A percentile compares a stretch with the other conserved stretches of the same genome.
phyloP scores from a whole-genome alignment of 1,140 invertebrate species.

The Drosophila cardini region DNA sequence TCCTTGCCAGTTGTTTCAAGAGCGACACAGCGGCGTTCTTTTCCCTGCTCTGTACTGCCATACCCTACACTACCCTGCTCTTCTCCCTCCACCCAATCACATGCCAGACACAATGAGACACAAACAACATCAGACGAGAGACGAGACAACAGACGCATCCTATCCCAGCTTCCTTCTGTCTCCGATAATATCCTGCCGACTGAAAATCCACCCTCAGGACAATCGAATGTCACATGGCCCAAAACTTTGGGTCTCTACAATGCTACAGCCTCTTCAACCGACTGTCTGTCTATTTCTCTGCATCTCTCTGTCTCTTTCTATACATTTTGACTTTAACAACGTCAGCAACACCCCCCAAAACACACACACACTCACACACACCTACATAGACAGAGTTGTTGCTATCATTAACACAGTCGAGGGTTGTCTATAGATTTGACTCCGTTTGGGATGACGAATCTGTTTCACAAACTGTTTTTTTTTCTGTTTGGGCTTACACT shows the following conservation, averaged over 20 bases:
- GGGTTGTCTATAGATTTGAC: slow-evolving; percentile 58
- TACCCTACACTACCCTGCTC: background rate
- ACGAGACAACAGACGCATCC: slow-evolving; percentile 42
- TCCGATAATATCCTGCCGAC: slow-evolving; percentile 6
- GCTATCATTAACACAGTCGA: slow-evolving; percentile 75
- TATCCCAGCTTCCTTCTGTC: slow-evolving; percentile 24
- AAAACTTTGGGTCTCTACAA: slow-evolving; percentile 20
- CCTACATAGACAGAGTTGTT: slow-evolving; percentile 24
- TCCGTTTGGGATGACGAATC: slow-evolving; percentile 34
- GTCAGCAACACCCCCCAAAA: slow-evolving; percentile 74
- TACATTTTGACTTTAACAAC: slow-evolving; percentile 81
- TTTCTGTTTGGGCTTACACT: slow-evolving; percentile 21
- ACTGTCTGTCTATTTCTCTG: slow-evolving; percentile 32
- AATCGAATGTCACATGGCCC: slow-evolving; percentile 44
- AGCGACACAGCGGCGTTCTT: slow-evolving; percentile 27
- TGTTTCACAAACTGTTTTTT: slow-evolving; percentile 4
- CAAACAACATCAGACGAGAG: slow-evolving; percentile 15
- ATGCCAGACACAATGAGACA: slow-evolving; percentile 33
- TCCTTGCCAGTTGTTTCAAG: slow-evolving; percentile 50
- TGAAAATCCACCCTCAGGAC: slow-evolving; percentile 63
- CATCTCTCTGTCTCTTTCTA: slow-evolving; percentile 55
- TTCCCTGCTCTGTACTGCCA: background rate
- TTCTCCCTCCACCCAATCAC: slow-evolving; percentile 23
- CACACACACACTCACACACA: slow-evolving; percentile 38
- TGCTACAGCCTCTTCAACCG: slow-evolving; percentile 25